Evolutionary conservation across 35 echinoderm and acorn worm species (phyloP), one percentile per base, ranked within the genome.

Genomic region (Stichopus chloronotus): DNA sequence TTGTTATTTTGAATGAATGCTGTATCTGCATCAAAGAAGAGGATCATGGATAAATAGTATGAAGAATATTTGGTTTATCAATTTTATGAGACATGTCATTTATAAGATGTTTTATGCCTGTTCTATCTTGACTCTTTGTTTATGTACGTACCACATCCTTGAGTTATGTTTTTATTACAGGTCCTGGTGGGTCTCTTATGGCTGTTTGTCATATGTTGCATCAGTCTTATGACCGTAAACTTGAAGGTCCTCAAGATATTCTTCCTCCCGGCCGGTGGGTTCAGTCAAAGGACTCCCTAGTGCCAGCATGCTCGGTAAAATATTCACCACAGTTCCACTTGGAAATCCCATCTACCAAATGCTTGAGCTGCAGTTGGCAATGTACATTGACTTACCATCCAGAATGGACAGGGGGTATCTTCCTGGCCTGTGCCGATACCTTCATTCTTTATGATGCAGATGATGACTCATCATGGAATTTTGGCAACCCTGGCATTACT

Each of bases 111-210:
- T 3, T 43, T 43, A 43, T 43, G 30, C 30, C 30, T 43, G 1
- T 43, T 43, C 30, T 43, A 43, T 43, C 30, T 43, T 43, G 30
- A 43, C 30, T 43, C 30, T 43, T 43, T 43, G 30, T 43, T 43
- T 43, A 3, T 43, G 30, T 43, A 43, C 0, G 30, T 43, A 43
- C 30, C 30, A 43, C 30, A 43, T 43, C 30, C 30, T 43, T 43
- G 30, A 43, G 3, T 43, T 43, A 43, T 43, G 30, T 43, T 43
- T 43, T 43, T 43, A 43, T 92, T 43, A 71, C 80, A 99, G 97
- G 97, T 77, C 88, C 82, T 93, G 97, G 97, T 82, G 97, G 97
- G 19, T 95, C 95, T 56, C 52, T 96, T n/a, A 95, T 99, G 95
- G 93, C 80, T 79, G 94, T 92, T 19, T 83, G 94, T 55, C 78